A percentile compares a stretch with the other conserved stretches of the same genome.
phyloP scores from a whole-genome alignment of 2,797 vertebrate genomes.

The Crocodylus rhombifer region DNA sequence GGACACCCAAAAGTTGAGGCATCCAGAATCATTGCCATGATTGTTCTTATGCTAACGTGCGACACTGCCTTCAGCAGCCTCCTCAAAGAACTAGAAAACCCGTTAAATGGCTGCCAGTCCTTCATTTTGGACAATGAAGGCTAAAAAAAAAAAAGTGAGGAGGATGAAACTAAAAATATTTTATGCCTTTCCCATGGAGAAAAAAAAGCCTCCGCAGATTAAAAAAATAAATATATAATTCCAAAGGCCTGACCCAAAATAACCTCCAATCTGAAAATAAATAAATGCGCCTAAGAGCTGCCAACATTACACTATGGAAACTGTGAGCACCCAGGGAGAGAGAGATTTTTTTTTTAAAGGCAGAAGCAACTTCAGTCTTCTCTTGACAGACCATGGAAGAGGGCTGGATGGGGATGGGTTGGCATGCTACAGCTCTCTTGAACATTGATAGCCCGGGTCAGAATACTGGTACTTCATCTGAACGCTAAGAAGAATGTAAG shows the following conservation, averaged over 20 bases:
- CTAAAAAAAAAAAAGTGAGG: not conserved
- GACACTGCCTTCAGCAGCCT: not conserved
- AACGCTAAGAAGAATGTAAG: not conserved
- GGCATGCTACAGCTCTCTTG: not conserved
- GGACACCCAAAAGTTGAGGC: not conserved
- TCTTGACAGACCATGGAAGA: not conserved
- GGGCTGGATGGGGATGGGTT: not conserved
- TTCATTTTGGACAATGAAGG: not conserved
- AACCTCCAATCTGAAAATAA: constrained; percentile 58
- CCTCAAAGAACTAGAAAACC: not conserved
- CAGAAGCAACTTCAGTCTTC: constrained; percentile 1
- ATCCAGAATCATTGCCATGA: not conserved
- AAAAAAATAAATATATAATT: constrained; percentile 68
- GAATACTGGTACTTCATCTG: not conserved
- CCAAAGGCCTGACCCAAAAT: constrained; percentile 40
- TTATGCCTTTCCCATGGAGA: constrained; percentile 47
- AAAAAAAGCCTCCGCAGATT: constrained; percentile 44
- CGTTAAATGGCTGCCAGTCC: not conserved
- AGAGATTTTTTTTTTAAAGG: not conserved
- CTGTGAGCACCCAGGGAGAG: constrained; percentile 29
- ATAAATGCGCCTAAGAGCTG: constrained; percentile 44
- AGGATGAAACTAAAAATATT: constrained; percentile 65
- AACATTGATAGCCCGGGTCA: not conserved
- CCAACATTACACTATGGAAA: constrained; percentile 47
- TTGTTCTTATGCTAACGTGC: not conserved